Evolutionary conservation across 1,140 invertebrate species (phyloP).

Genomic region (Nebria ingens): DNA sequence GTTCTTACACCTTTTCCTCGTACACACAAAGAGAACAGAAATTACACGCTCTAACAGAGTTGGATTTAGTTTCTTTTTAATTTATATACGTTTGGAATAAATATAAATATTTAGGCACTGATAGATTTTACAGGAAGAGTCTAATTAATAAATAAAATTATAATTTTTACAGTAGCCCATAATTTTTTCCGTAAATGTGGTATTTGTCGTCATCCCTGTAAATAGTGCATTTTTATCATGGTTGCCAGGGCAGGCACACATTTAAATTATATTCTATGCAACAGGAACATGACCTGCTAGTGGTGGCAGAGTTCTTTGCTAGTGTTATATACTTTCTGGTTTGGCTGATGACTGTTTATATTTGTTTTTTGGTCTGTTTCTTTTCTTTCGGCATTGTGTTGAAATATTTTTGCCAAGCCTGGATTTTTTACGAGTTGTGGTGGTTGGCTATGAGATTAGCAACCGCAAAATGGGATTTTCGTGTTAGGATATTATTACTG

Average conservation of each 20-base stretch:
- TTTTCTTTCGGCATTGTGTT: slow-evolving; percentile 1
- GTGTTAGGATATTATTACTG: slow-evolving; percentile 9
- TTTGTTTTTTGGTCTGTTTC: too few species aligned
- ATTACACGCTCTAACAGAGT: too few species aligned
- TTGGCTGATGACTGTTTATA: too few species aligned
- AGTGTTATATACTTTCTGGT: not conserved
- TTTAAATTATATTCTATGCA: not conserved
- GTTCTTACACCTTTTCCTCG: too few species aligned
- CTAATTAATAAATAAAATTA: too few species aligned
- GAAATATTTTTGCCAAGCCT: slow-evolving; percentile 1
- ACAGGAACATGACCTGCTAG: not conserved
- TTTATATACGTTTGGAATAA: not conserved
- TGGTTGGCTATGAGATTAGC: slow-evolving; percentile 1
- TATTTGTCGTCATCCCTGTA: too few species aligned
- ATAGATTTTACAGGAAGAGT: too few species aligned
- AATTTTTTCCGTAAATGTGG: too few species aligned
- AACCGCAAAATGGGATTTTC: slow-evolving; percentile 3
- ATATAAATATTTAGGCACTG: too few species aligned
- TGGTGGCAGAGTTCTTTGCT: not conserved
- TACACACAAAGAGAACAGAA: not conserved
- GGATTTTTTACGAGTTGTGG: slow-evolving; percentile 3
- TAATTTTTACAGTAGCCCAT: too few species aligned
- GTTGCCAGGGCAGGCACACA: not conserved
- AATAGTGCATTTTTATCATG: not conserved
- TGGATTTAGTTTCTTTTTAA: not conserved